phyloP scores from a whole-genome alignment of 2,113 vertebrate species.

The Dipodomys ordii region DNA sequence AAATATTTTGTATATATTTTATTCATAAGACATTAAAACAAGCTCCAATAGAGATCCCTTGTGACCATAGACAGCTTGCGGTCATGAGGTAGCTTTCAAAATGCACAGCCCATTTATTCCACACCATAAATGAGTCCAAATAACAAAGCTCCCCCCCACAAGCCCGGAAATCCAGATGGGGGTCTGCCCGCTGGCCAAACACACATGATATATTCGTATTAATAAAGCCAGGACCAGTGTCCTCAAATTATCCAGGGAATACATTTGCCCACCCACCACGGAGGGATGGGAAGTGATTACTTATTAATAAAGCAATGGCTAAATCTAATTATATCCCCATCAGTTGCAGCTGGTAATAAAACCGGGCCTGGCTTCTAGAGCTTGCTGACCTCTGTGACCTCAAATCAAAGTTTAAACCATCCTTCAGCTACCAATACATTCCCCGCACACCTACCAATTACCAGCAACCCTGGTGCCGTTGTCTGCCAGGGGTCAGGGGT shows the following conservation, averaged over 20 bases:
- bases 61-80: background rate
- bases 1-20: slow-evolving; percentile 1
- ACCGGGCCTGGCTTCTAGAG: slow-evolving; percentile 84
- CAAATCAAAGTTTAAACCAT: slow-evolving; percentile 87
- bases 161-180: slow-evolving; percentile 19
- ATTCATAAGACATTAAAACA: background rate
- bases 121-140: slow-evolving; percentile 55
- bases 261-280: slow-evolving; percentile 81
- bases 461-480: slow-evolving; percentile 81
- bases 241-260: slow-evolving; percentile 84
- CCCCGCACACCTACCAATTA: slow-evolving; percentile 86
- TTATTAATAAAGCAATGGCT: slow-evolving; percentile 90
- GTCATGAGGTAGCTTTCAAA: background rate
- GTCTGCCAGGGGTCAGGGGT: slow-evolving; percentile 83
- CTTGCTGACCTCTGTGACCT: slow-evolving; percentile 85
- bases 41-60: background rate
- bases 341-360: slow-evolving; percentile 87
- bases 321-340: slow-evolving; percentile 90
- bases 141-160: background rate
- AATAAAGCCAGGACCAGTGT: slow-evolving; percentile 82
- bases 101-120: background rate
- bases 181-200: slow-evolving; percentile 63
- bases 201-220: slow-evolving; percentile 79
- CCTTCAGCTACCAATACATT: slow-evolving; percentile 84
- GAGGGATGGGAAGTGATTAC: slow-evolving; percentile 82